A percentile compares a stretch with the other conserved stretches of the same genome.
These are phyloP conservation scores for Asarcornis scutulata DNA, from an alignment of 2,113 vertebrate genomes.

Conservation along the genomic window DNA sequence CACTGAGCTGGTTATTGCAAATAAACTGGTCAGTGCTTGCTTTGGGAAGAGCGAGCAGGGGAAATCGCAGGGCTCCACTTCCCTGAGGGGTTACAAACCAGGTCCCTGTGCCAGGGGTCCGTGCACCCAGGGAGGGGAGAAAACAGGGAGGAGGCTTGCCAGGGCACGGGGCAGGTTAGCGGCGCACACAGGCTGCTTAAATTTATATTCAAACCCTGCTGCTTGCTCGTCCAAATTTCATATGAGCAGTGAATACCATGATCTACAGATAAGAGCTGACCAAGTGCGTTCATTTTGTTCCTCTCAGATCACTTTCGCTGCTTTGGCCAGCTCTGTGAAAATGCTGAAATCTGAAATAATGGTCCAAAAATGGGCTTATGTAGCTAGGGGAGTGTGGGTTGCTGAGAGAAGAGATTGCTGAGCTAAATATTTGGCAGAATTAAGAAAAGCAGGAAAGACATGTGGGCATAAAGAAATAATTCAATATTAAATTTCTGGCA, in stretches of 20 bases:
- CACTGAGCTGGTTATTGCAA: not conserved
- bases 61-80: not conserved
- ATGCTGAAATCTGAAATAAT: conserved; percentile 19
- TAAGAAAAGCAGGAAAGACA: conserved; percentile 57
- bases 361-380: conserved; percentile 41
- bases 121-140: not conserved
- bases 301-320: not conserved
- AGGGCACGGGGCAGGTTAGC: not conserved
- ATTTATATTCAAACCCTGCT: not conserved
- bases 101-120: not conserved
- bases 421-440: conserved; percentile 72
- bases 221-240: not conserved
- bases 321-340: not conserved
- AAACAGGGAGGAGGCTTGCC: not conserved
- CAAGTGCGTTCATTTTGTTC: not conserved
- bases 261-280: not conserved
- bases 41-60: not conserved
- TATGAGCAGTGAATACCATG: accelerated
- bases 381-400: conserved; percentile 14
- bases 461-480: conserved; percentile 63
- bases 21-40: not conserved
- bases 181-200: accelerated
- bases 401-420: conserved; percentile 47
- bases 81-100: not conserved
- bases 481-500: conserved; percentile 64